These are phyloP conservation scores for Tamias sibiricus DNA, from an alignment of 2,113 vertebrate genomes.

Conservation along the genomic window DNA sequence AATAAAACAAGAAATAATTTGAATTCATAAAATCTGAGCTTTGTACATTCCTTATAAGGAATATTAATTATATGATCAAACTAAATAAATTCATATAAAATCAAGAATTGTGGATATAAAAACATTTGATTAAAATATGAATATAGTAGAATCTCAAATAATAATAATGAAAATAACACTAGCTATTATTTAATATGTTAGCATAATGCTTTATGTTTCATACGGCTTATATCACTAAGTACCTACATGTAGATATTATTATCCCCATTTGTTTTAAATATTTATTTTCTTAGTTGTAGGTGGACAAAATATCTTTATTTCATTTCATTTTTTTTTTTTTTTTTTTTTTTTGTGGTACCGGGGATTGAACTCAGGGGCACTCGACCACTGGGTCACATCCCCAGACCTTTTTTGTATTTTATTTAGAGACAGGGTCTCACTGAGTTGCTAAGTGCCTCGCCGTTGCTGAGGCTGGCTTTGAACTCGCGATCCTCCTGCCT, in stretches of 20 bases:
- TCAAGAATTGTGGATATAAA: conserved; percentile 1
- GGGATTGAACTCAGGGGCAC: no score
- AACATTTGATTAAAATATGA: conserved; percentile 19
- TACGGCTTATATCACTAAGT: neutral
- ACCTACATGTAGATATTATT: neutral
- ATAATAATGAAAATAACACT: neutral
- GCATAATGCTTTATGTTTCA: neutral
- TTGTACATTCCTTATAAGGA: conserved; percentile 33
- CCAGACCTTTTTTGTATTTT: no score
- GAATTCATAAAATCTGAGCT: conserved; percentile 30
- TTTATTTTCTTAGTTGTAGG: no score
- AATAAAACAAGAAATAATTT: conserved; percentile 25
- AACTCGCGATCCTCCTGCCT: no score
- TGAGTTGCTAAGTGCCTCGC: no score
- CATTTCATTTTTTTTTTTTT: no score
- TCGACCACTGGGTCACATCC: no score
- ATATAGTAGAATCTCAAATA: neutral
- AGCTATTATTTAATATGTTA: neutral
- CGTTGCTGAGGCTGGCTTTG: no score
- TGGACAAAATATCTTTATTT: no score
- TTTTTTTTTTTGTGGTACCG: no score
- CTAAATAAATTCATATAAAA: conserved; percentile 9
- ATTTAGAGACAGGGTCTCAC: no score
- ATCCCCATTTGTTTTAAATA: no score
- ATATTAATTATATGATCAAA: conserved; percentile 17